phyloP scores from a whole-genome alignment of 1,140 invertebrate genomes.

The Zaprionus lachaisei region DNA sequence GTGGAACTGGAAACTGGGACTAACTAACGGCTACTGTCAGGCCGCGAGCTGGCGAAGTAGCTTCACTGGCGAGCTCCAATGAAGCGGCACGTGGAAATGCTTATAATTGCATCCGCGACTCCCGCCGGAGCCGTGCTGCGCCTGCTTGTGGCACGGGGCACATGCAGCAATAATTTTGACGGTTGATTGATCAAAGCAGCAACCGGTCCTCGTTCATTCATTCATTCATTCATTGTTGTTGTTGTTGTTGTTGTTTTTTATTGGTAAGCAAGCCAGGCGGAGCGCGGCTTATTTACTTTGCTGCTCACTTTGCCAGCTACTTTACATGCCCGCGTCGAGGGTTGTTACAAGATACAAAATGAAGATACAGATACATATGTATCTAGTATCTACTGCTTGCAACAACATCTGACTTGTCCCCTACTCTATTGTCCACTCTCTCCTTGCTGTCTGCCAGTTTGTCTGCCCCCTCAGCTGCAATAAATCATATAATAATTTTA shows the following conservation, averaged over 20 bases:
- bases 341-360: conserved; percentile 46
- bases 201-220: conserved; percentile 27
- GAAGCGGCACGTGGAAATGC: conserved; percentile 80
- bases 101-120: conserved; percentile 80
- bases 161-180: conserved; percentile 77
- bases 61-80: conserved; percentile 53
- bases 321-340: conserved; percentile 36
- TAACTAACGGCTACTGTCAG: conserved; percentile 51
- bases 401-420: conserved; percentile 54
- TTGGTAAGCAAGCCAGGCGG: conserved; percentile 36
- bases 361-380: conserved; percentile 37
- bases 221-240: conserved; percentile 8
- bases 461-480: conserved; percentile 52
- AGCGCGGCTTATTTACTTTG: conserved; percentile 63
- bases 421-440: background rate
- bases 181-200: conserved; percentile 80
- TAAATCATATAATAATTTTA: conserved; percentile 69
- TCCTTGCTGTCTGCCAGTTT: conserved; percentile 9
- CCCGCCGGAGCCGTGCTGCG: conserved; percentile 15
- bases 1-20: conserved; percentile 16
- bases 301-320: conserved; percentile 18
- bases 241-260: conserved; percentile 46
- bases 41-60: conserved; percentile 20
- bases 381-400: conserved; percentile 27
- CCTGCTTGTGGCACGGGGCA: conserved; percentile 53